A percentile compares a stretch with the other conserved stretches of the same genome.
Conservation (phyloP, 2,888 invertebrate genomes). For the Suillia variegata region DNA sequence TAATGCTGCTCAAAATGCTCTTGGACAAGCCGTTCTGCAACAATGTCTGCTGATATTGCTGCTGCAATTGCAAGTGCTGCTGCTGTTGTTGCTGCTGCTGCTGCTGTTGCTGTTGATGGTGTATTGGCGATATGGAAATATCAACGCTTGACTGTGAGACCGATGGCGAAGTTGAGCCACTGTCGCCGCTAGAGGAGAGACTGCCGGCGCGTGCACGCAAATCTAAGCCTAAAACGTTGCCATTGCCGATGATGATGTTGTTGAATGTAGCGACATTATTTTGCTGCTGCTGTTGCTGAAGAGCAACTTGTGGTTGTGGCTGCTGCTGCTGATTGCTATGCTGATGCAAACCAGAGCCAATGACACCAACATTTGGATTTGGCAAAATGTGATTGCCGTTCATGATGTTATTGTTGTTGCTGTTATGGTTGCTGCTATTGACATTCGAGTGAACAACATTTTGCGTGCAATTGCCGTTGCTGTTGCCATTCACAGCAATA, state of each 20-base stretch:
- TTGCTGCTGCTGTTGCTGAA: conserved; percentile 29
- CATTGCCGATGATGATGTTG: conserved; percentile 37
- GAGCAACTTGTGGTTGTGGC: conserved; percentile 25
- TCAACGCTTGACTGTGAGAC: conserved; percentile 73
- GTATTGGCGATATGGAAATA: conserved; percentile 63
- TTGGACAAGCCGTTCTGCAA: conserved; percentile 41
- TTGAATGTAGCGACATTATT: conserved; percentile 39
- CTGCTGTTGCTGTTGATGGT: conserved; percentile 35
- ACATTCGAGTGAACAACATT: conserved; percentile 22
- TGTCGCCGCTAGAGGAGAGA: conserved; percentile 76
- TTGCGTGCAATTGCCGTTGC: conserved; percentile 19
- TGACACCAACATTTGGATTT: conserved; percentile 55
- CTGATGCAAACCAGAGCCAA: conserved; percentile 52
- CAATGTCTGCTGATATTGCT: conserved; percentile 32
- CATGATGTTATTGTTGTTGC: conserved; percentile 18
- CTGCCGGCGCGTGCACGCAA: conserved; percentile 75
- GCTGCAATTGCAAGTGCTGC: conserved; percentile 31
- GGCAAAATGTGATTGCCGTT: conserved; percentile 32
- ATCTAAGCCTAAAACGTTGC: conserved; percentile 55
- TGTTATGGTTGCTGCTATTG: conserved; percentile 27
- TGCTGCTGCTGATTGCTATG: conserved; percentile 30
- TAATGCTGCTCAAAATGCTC: conserved; percentile 27
- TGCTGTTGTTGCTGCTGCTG: conserved; percentile 31
- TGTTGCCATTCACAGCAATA: conserved; percentile 26
- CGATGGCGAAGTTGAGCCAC: conserved; percentile 82